phyloP scores from a whole-genome alignment of 2,113 vertebrate genomes.

The Gymnogyps californianus region DNA sequence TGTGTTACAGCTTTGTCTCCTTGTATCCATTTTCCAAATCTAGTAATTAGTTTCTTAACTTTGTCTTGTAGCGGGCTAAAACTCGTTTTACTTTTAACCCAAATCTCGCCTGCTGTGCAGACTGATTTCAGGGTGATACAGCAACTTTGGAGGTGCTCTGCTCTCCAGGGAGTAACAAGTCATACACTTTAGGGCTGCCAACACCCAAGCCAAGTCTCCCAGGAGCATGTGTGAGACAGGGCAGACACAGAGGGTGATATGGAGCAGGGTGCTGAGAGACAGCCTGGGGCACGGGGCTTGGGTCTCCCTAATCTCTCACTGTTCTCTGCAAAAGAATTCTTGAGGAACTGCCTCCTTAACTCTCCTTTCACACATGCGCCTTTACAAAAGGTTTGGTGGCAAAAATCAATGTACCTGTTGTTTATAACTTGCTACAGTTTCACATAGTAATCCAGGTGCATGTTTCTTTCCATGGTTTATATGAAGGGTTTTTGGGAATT shows the following conservation, averaged over 20 bases:
- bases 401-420: neutral
- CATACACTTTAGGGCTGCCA: neutral
- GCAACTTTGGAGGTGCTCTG: neutral
- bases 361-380: fast-evolving
- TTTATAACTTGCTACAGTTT: neutral
- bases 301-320: neutral
- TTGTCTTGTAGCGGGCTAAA: neutral
- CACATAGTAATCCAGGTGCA: neutral
- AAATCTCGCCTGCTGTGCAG: neutral
- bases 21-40: neutral
- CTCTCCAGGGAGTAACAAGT: neutral
- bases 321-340: neutral
- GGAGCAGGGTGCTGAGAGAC: neutral
- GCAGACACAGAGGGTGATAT: fast-evolving
- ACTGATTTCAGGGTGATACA: neutral
- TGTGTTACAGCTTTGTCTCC: neutral
- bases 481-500: neutral
- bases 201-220: neutral
- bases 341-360: neutral
- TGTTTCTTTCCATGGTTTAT: fast-evolving
- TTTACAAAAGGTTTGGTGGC: neutral
- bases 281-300: fast-evolving
- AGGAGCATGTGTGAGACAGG: neutral
- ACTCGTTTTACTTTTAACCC: neutral
- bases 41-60: neutral